These are phyloP conservation scores for Heteromurus nitidus DNA, from an alignment of 2,888 invertebrate genomes.

Conservation along the genomic window DNA sequence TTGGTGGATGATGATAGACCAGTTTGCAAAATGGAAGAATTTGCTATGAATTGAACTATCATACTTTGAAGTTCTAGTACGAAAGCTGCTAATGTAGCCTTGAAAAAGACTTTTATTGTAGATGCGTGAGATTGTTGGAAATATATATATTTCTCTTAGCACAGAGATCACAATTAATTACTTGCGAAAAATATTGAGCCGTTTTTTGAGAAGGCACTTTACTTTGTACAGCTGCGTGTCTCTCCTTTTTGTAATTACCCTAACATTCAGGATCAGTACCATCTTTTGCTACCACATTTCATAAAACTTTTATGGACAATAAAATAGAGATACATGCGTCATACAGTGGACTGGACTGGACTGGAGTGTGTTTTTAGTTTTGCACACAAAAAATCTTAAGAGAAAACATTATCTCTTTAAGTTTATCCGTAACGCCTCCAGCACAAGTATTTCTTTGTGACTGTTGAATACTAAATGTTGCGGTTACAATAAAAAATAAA, in stretches of 20 bases:
- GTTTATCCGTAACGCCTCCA: slow-evolving; percentile 11
- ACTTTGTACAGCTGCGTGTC: neutral
- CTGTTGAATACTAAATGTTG: neutral
- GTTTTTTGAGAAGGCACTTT: neutral
- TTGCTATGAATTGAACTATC: neutral
- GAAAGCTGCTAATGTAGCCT: slow-evolving; percentile 19
- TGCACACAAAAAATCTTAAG: neutral
- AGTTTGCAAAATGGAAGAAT: neutral
- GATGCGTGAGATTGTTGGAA: slow-evolving; percentile 5
- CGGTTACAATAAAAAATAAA: neutral
- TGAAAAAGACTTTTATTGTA: slow-evolving; percentile 31
- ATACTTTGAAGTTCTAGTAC: neutral
- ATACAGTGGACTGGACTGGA: no score
- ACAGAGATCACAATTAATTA: slow-evolving; percentile 45
- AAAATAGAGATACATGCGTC: neutral
- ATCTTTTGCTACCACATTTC: neutral
- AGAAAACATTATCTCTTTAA: neutral
- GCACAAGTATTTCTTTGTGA: neutral
- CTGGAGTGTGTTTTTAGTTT: no score
- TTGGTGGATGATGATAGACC: neutral
- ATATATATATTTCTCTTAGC: slow-evolving; percentile 33
- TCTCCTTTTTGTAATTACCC: no score
- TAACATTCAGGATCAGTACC: neutral
- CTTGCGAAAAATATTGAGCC: slow-evolving; percentile 38
- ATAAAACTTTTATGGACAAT: neutral